phyloP scores from a whole-genome alignment of 2,888 invertebrate species.

The Phoenoteleia sp. region DNA sequence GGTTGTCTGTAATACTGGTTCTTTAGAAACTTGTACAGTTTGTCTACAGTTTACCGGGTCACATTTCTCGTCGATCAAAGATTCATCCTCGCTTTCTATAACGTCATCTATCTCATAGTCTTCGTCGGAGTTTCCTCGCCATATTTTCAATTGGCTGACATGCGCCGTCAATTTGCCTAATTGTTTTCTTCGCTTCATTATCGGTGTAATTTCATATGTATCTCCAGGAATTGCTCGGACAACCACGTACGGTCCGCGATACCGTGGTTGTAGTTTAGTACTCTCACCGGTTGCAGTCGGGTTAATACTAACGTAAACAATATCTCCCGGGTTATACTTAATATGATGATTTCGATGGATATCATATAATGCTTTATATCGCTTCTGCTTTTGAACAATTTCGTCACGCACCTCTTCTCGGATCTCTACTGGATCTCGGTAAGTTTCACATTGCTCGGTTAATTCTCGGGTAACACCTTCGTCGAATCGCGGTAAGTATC shows the following conservation, averaged over 20 bases:
- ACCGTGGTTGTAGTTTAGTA: too few species aligned
- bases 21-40: too few species aligned
- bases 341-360: not conserved
- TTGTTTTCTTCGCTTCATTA: not conserved
- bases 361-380: constrained; percentile 4
- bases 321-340: constrained; percentile 7
- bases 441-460: too few species aligned
- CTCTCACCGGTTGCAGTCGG: too few species aligned
- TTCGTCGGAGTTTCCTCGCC: not conserved
- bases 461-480: too few species aligned
- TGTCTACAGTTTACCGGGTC: too few species aligned
- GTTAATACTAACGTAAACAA: constrained; percentile 24
- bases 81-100: not conserved
- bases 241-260: constrained; percentile 35
- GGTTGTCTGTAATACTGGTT: too few species aligned
- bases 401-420: too few species aligned
- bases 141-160: constrained; percentile 2
- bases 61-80: not conserved
- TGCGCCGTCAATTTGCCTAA: not conserved
- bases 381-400: not conserved
- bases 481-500: too few species aligned
- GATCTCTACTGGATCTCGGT: too few species aligned
- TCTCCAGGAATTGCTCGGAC: constrained; percentile 26
- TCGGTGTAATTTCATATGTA: constrained; percentile 25
- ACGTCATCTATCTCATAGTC: not conserved